phyloP scores from a whole-genome alignment of 2,888 invertebrate genomes.

The Alitta virens region DNA sequence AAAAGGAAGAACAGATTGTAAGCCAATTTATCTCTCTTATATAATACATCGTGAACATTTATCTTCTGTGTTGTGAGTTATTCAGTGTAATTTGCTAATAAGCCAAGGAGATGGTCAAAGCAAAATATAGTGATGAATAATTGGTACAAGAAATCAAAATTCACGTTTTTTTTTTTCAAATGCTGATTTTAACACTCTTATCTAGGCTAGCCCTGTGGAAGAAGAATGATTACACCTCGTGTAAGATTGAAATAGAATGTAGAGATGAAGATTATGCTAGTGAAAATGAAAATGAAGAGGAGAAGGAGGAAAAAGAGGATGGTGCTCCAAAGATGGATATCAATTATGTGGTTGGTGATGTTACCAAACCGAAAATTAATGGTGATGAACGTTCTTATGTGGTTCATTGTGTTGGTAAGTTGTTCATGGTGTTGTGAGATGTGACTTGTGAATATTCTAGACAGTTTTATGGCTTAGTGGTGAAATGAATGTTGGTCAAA shows the following conservation, averaged over 20 bases:
- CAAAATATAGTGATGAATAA: too few species aligned
- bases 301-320: constrained; percentile 27
- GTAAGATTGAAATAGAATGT: constrained; percentile 35
- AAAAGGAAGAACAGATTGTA: constrained; percentile 35
- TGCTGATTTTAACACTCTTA: too few species aligned
- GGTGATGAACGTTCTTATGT: constrained; percentile 40
- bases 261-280: constrained; percentile 37
- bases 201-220: constrained; percentile 48
- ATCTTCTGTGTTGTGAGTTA: too few species aligned
- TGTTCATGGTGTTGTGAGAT: too few species aligned
- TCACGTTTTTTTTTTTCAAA: too few species aligned
- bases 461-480: too few species aligned
- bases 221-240: constrained; percentile 40
- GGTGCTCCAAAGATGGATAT: constrained; percentile 32
- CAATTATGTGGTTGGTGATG: constrained; percentile 55
- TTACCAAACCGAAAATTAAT: constrained; percentile 49
- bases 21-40: not conserved
- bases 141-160: too few species aligned
- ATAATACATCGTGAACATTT: not conserved
- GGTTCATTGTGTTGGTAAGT: constrained; percentile 56
- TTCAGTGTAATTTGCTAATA: too few species aligned
- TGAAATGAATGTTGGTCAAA: too few species aligned
- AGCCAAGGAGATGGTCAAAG: too few species aligned
- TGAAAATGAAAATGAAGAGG: constrained; percentile 20
- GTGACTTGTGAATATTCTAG: too few species aligned